phyloP scores from a whole-genome alignment of 2,113 vertebrate genomes.

The Lophochroa leadbeateri region DNA sequence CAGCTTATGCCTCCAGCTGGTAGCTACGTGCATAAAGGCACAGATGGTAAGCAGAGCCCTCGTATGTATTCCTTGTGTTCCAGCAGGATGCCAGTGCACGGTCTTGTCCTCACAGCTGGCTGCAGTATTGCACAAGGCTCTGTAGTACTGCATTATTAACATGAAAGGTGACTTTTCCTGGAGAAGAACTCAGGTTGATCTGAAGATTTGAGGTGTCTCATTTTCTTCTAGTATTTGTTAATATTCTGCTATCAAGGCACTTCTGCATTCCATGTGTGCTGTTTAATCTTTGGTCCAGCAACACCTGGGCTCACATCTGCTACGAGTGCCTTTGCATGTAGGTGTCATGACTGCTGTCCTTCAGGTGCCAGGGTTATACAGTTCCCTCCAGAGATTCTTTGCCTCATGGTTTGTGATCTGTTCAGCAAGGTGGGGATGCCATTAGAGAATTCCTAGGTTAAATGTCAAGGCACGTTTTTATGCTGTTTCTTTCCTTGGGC shows the following conservation, averaged over 20 bases:
- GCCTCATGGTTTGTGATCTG: background rate
- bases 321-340: background rate
- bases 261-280: fast-evolving
- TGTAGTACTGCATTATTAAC: background rate
- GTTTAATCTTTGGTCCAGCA: background rate
- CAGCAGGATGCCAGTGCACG: background rate
- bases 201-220: background rate
- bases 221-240: background rate
- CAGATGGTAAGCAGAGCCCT: conserved; percentile 79
- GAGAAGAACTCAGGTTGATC: background rate
- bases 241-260: background rate
- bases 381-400: background rate
- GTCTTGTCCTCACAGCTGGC: background rate
- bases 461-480: background rate
- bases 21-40: conserved; percentile 85
- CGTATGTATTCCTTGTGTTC: background rate
- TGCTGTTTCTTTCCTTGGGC: background rate
- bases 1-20: conserved; percentile 93
- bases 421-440: background rate
- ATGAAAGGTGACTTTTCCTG: background rate
- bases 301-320: background rate
- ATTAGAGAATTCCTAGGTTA: background rate
- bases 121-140: background rate
- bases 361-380: background rate
- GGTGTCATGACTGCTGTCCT: background rate